A percentile compares a stretch with the other conserved stretches of the same genome.
Evolutionary conservation across 2,113 vertebrate species (phyloP).

Genomic region (Catagonus wagneri): DNA sequence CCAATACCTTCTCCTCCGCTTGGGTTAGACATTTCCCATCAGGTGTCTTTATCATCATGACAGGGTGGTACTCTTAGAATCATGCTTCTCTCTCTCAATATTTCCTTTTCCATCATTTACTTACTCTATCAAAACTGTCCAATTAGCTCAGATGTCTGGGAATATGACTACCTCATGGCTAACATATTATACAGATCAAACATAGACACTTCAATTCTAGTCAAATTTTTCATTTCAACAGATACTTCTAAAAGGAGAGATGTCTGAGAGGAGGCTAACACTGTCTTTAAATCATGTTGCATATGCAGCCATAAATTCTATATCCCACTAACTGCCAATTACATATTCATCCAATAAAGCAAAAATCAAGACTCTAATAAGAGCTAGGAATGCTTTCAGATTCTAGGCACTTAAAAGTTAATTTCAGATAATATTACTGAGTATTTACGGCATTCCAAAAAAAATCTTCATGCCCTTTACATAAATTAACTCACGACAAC

Average conservation of each 20-base stretch:
- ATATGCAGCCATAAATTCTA: neutral
- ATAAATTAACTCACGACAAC: neutral
- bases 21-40: neutral
- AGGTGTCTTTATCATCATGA: neutral
- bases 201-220: neutral
- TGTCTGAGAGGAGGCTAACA: neutral
- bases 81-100: neutral
- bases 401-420: neutral
- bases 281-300: neutral
- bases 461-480: neutral
- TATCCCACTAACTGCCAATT: neutral
- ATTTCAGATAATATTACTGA: neutral
- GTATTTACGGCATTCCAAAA: neutral
- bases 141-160: neutral
- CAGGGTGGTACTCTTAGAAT: neutral
- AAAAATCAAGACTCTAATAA: neutral
- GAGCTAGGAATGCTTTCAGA: neutral
- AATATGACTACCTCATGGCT: neutral
- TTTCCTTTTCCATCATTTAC: no score
- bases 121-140: neutral
- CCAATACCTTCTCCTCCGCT: neutral
- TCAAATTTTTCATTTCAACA: constrained; percentile 28
- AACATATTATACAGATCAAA: neutral
- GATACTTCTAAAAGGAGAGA: neutral
- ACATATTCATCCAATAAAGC: neutral